Conservation (phyloP, 2,113 vertebrate genomes). For the Recurvirostra avosetta region DNA sequence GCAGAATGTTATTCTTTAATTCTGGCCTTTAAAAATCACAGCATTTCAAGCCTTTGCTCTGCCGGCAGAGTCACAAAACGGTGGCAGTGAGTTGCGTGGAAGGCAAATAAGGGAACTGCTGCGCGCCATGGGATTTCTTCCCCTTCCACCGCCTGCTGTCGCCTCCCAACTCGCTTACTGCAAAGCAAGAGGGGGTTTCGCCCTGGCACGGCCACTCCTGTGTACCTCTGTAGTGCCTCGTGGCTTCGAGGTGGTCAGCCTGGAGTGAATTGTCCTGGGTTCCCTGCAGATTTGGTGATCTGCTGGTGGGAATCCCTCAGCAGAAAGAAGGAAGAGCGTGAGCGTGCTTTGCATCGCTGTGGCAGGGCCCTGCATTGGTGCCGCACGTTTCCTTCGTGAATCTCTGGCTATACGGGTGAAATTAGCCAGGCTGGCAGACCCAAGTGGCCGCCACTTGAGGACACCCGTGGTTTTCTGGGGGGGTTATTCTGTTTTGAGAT, state of each 20-base stretch:
- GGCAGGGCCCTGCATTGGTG: background rate
- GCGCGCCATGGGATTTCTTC: accelerated
- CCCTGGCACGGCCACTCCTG: accelerated
- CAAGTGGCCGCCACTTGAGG: background rate
- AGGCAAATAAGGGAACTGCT: background rate
- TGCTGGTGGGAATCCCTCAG: too few species aligned
- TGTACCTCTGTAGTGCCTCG: accelerated
- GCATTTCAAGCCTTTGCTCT: background rate
- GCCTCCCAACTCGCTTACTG: background rate
- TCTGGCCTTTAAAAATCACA: background rate
- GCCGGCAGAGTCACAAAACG: accelerated
- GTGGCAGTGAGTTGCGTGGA: background rate
- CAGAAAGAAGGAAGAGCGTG: background rate
- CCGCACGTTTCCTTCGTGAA: background rate
- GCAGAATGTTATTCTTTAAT: background rate
- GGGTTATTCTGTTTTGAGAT: background rate
- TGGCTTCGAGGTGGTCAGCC: background rate
- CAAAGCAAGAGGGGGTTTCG: too few species aligned
- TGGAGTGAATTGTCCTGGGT: accelerated
- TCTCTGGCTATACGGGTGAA: background rate
- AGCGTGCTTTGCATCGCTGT: background rate
- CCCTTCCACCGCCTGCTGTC: too few species aligned
- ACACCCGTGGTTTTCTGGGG: accelerated
- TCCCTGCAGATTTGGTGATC: background rate
- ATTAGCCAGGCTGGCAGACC: background rate